phyloP scores from a whole-genome alignment of 1,140 invertebrate species.

The Kradibia gibbosae region DNA sequence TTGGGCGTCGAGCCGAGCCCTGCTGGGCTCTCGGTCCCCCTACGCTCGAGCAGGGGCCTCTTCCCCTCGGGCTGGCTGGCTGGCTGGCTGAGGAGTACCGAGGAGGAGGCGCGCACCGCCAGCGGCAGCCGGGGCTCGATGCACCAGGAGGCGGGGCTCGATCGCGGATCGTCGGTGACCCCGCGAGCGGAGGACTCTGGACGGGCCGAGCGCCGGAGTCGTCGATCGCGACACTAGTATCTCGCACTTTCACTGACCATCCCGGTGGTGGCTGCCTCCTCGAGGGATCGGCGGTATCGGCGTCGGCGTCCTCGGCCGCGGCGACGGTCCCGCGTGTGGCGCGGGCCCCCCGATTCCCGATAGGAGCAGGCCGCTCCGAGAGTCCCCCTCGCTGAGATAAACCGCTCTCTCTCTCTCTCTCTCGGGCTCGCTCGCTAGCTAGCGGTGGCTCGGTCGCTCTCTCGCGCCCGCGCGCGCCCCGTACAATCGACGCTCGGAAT shows the following conservation, averaged over 20 bases:
- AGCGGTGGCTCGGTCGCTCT: too few species aligned
- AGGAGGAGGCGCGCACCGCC: background rate
- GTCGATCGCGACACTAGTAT: background rate
- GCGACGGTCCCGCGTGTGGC: too few species aligned
- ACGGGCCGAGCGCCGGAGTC: background rate
- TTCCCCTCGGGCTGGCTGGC: too few species aligned
- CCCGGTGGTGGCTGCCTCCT: background rate
- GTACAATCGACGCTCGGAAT: background rate
- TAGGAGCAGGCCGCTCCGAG: too few species aligned
- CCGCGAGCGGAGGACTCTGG: too few species aligned
- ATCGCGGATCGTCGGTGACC: too few species aligned
- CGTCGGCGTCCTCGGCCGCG: background rate
- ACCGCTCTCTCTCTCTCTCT: too few species aligned
- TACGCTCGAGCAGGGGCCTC: background rate
- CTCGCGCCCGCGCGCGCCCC: background rate
- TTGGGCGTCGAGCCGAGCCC: background rate
- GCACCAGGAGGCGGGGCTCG: too few species aligned
- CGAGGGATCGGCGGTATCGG: background rate
- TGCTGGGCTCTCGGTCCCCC: background rate
- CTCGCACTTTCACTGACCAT: conserved; percentile 3
- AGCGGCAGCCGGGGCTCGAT: background rate
- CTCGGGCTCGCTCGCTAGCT: too few species aligned
- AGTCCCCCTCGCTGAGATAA: too few species aligned
- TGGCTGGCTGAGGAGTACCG: too few species aligned
- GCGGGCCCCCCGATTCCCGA: too few species aligned